Conservation (phyloP, 2,113 vertebrate genomes). For the human region DNA sequence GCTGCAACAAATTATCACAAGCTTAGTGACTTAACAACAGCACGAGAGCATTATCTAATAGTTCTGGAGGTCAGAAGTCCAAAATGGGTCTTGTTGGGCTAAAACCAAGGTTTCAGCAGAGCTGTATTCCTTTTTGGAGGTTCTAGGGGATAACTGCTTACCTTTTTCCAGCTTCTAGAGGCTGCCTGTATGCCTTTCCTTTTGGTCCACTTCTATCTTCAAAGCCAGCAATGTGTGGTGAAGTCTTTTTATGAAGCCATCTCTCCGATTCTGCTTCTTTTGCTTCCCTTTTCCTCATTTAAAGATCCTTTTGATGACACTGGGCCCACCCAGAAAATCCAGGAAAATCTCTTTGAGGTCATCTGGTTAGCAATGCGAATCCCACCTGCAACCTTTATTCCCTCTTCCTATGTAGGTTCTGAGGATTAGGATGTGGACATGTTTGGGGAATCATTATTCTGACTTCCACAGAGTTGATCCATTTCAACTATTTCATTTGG, state of each 20-base stretch:
- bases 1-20: not conserved
- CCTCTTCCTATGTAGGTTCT: not conserved
- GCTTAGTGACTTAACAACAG: slow-evolving; percentile 18
- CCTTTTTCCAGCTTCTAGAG: not conserved
- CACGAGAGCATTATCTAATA: not conserved
- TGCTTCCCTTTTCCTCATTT: not conserved
- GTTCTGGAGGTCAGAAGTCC: not conserved
- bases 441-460: not conserved
- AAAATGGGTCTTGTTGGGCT: not conserved
- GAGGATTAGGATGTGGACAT: not conserved
- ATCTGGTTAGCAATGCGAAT: not conserved
- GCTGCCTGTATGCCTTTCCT: not conserved
- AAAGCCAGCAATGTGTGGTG: not conserved
- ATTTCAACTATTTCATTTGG: not conserved
- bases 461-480: not conserved
- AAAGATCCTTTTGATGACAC: not conserved
- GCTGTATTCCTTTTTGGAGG: not conserved
- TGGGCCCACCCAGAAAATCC: not conserved
- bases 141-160: not conserved
- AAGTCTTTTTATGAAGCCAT: not conserved
- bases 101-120: not conserved
- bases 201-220: not conserved
- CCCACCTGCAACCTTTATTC: not conserved
- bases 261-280: not conserved
- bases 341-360: not conserved